A percentile compares a stretch with the other conserved stretches of the same genome.
Conservation (phyloP, 2,888 invertebrate species). For the Temnothorax ravouxi region DNA sequence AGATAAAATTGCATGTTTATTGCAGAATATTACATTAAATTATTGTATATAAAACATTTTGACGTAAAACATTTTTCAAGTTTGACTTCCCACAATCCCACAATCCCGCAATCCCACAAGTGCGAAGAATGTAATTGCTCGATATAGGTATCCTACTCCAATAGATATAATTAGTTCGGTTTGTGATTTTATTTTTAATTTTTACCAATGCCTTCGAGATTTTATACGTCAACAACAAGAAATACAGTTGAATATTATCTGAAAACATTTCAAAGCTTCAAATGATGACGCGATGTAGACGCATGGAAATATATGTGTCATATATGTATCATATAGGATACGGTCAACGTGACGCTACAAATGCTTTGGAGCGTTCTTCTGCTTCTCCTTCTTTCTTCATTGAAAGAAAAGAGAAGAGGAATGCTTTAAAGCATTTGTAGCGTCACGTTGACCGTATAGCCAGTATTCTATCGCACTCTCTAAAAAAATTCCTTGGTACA, state of each 20-base stretch:
- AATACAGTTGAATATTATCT: conserved; percentile 31
- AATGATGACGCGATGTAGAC: conserved; percentile 28
- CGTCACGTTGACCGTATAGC: no score
- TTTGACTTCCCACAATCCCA: not conserved
- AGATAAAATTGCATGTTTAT: not conserved
- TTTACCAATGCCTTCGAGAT: conserved; percentile 38
- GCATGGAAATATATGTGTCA: not conserved
- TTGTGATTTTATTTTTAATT: conserved; percentile 28
- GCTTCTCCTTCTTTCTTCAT: no score
- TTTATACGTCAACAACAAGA: conserved; percentile 12
- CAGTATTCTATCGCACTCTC: not conserved
- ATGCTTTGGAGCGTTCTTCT: no score
- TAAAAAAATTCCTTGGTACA: not conserved
- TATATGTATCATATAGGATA: not conserved
- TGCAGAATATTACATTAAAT: not conserved
- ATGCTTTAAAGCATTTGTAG: no score
- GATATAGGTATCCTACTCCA: not conserved
- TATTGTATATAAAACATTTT: not conserved
- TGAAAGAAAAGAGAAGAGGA: no score
- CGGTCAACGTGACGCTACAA: no score
- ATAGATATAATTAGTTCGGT: not conserved
- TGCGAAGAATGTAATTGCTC: not conserved
- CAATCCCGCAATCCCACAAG: not conserved
- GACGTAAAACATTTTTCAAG: not conserved
- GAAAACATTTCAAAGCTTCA: not conserved